phyloP scores from a whole-genome alignment of 1,140 invertebrate species.

The Calycopis cecrops region DNA sequence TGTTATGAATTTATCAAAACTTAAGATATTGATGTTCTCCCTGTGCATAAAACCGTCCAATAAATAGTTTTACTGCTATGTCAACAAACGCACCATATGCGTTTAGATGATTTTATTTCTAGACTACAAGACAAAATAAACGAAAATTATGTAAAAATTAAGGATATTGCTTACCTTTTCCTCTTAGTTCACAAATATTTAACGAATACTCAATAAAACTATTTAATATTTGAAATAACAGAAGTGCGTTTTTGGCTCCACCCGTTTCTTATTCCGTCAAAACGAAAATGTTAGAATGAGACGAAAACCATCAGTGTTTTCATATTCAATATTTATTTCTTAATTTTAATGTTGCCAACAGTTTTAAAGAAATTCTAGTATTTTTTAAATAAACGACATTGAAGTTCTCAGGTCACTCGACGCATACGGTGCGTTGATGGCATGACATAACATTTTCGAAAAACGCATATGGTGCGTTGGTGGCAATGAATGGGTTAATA shows the following conservation, averaged over 20 bases:
- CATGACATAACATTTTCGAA: constrained; percentile 1
- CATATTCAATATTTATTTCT: constrained; percentile 17
- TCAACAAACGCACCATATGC: not conserved
- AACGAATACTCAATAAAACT: constrained; percentile 16
- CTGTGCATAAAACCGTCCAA: not conserved
- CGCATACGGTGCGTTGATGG: constrained; percentile 16
- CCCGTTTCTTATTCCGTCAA: constrained; percentile 15
- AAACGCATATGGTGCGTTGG: constrained; percentile 1
- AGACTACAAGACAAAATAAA: not conserved
- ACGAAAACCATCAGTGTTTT: constrained; percentile 15
- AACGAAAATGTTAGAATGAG: constrained; percentile 11
- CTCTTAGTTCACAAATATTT: constrained; percentile 3
- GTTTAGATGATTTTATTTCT: not conserved
- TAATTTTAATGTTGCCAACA: constrained; percentile 13
- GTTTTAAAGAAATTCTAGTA: constrained; percentile 16
- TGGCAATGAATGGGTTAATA: constrained; percentile 15
- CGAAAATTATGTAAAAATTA: constrained; percentile 4
- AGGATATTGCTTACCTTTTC: constrained; percentile 10
- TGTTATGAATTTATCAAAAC: too few relatives aligned
- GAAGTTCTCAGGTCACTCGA: not conserved
- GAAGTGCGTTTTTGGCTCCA: constrained; percentile 13
- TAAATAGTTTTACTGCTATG: not conserved
- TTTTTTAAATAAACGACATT: constrained; percentile 15
- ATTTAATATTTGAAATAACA: constrained; percentile 1
- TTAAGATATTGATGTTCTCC: too few relatives aligned